Percentiles rank a stretch among this genome's conserved stretches.
Conservation (phyloP, 2,113 vertebrate species). For the Onychostruthus taczanowskii region DNA sequence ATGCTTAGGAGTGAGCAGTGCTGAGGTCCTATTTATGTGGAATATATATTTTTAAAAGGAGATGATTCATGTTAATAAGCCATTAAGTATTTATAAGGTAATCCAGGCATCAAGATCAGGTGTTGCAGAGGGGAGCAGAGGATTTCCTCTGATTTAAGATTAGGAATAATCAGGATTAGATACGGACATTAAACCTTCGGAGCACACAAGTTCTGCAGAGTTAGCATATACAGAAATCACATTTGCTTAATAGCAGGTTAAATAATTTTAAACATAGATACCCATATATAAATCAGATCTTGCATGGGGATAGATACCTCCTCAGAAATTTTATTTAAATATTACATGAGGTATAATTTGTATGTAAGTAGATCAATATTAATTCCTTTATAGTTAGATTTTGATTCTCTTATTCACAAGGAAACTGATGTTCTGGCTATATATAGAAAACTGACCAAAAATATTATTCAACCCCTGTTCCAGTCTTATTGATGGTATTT, state of each 20-base stretch:
- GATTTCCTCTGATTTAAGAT: conserved; percentile 48
- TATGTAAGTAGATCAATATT: neutral
- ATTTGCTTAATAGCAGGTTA: neutral
- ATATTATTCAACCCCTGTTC: neutral
- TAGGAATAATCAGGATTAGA: conserved; percentile 51
- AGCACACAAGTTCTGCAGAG: neutral
- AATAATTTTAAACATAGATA: neutral
- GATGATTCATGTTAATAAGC: neutral
- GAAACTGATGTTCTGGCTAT: neutral
- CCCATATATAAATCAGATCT: neutral
- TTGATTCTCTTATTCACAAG: neutral
- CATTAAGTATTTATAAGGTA: conserved; percentile 37
- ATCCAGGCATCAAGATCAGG: conserved; percentile 38
- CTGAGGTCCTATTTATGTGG: neutral
- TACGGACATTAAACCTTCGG: neutral
- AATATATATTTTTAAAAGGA: neutral
- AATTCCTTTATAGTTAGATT: neutral
- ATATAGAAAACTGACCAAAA: neutral
- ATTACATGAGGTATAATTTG: neutral
- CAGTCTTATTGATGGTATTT: neutral
- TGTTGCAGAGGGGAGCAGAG: neutral
- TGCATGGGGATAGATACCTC: neutral
- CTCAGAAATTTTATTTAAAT: neutral
- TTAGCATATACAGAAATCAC: neutral
- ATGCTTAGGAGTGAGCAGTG: neutral